Conservation (phyloP, 2,797 vertebrate genomes). For the Clarias laeviceps region DNA sequence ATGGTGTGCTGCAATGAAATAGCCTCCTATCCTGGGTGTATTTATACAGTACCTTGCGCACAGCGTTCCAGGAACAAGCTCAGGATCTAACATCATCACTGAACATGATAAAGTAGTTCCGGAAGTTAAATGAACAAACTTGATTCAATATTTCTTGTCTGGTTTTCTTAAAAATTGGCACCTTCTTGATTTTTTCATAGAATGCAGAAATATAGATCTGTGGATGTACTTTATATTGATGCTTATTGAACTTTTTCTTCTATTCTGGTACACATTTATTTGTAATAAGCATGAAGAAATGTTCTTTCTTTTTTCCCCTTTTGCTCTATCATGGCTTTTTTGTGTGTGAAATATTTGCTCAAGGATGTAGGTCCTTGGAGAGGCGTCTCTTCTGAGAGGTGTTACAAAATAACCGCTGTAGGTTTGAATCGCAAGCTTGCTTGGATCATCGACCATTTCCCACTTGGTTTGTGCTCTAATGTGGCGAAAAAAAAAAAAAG, state of each 20-base stretch:
- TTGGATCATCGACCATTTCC: slow-evolving; percentile 15
- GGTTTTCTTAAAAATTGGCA: background rate
- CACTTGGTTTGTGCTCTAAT: background rate
- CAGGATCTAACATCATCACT: background rate
- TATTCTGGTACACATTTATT: background rate
- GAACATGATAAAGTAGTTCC: background rate
- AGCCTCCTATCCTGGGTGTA: background rate
- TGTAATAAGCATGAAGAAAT: background rate
- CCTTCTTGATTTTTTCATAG: no score
- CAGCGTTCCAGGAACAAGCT: background rate
- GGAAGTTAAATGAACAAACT: background rate
- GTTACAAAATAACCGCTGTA: slow-evolving; percentile 19
- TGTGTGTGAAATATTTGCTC: background rate
- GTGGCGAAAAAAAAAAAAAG: background rate
- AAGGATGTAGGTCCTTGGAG: slow-evolving; percentile 3
- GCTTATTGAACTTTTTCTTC: background rate
- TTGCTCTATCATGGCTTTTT: background rate
- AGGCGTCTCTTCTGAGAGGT: slow-evolving; percentile 14
- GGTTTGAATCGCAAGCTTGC: slow-evolving; percentile 14
- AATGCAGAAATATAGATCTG: background rate
- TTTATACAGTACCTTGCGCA: background rate
- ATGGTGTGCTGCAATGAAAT: background rate
- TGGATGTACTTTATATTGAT: background rate
- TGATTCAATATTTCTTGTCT: background rate
- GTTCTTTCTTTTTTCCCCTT: background rate